Evolutionary conservation across 2,888 invertebrate species (phyloP), one percentile per base, ranked within the genome.

Genomic region (Synanthedon formicaeformis): DNA sequence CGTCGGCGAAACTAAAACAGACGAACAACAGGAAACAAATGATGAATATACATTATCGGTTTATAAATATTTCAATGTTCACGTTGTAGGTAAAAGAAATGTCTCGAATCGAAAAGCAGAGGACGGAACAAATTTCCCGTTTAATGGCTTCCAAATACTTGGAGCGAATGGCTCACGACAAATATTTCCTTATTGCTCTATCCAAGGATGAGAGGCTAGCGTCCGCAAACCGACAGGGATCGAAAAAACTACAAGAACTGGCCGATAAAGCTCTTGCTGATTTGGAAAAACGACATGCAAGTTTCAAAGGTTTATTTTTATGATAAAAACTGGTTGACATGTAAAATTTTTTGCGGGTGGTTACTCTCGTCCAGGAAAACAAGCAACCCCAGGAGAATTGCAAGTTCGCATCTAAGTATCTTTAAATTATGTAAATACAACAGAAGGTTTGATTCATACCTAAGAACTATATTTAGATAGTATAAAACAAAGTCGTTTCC

Each of bases 61-160:
- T 13, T 45, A 45, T 53, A 51, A 41, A 53, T 55, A 16, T 54
- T 61, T 61, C 53, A 51, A 45, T 45, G n/a, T 45, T 14, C n/a
- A 45, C 45, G 14, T 52, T 16, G 18, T 63, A 86, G 85, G 74
- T 78, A 49, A 71, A 79, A 69, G 82, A 82, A 69, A 74, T 80
- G 66, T 79, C 82, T 53, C 74, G 73, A 12, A 71, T 78, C 53
- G 80, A 83, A 67, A 79, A 78, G 68, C 83, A 84, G 56, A 78
- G 67, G 62, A 62, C 69, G 51, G 68, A 79, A 54, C 77, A 78
- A 67, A 80, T 81, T 62, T 78, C 78, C 54, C 77, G 82, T 50
- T 65, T 85, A 69, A 84, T 87, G 84, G 78, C 84, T 51, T 84
- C 84, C 51, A 84, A 83, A 70, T 87, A 85, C 73, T 75, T 87